Evolutionary conservation across 2,113 vertebrate genomes (phyloP), one percentile per base, ranked within the genome.

Genomic region (Oreamnos americanus): DNA sequence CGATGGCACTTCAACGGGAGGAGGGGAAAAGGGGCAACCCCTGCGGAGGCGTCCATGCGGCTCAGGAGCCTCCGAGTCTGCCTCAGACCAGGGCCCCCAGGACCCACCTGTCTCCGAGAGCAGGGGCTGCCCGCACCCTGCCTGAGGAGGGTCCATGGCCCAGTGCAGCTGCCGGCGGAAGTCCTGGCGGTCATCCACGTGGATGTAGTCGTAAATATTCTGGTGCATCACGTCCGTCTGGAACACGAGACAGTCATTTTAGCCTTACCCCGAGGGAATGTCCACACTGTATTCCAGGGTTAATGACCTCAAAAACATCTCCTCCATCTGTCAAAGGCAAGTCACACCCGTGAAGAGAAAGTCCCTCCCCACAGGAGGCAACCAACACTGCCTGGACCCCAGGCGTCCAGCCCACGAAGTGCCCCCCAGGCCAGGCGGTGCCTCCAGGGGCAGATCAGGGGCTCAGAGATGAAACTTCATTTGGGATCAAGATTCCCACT

Each of bases 221-320:
- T 99, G 99, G 98, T 99, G 99, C 99, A 99, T 99, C 97, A 99
- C 99, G 45, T 99, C 99, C 15, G 99, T 99, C 99, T 99, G 99
- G 87, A 99, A 98, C 49, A 97, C 91, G 4, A 33, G 39, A 28
- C 13, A 45, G 74, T 45, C 74, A 45, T 28, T 45, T 45, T 26
- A 78, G 74, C 25, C 74, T 78, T 15, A 78, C 25, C 74, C 11
- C 7, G 14, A 78, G 39, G 21, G 43, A 15, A 45, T 45, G 39
- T 47, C 45, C 21, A 39, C 36, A 74, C 67, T 39, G 10, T 74
- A 39, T 25, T 74, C 11, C 36, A 49, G 23, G 1, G 16, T 11
- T 7, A 43, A 17, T 15, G 15, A 33, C 28, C 16, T 13, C 3
- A 17, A 51, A 78, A 33, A 25, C 5, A 14, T 17, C 92, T 14